Percentiles rank a stretch among this genome's conserved stretches.
These are phyloP conservation scores for Vanacampus margaritifer DNA, from an alignment of 2,113 vertebrate species.

Conservation along the genomic window DNA sequence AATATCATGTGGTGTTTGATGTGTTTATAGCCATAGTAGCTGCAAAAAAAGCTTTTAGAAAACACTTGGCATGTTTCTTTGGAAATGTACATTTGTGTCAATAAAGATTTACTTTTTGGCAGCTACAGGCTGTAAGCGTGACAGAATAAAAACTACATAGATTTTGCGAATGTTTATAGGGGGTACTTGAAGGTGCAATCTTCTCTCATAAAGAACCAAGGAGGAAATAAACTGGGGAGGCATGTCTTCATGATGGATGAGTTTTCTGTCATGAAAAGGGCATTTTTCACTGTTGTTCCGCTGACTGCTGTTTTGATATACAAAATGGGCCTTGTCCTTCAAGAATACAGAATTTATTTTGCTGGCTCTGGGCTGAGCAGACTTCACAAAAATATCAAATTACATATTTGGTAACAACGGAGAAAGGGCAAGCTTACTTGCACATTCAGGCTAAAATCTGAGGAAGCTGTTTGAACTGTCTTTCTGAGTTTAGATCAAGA, in stretches of 20 bases:
- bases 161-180: slow-evolving; percentile 25
- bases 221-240: slow-evolving; percentile 63
- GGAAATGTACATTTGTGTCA: slow-evolving; percentile 3
- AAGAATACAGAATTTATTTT: slow-evolving; percentile 49
- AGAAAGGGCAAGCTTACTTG: slow-evolving; percentile 36
- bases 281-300: slow-evolving; percentile 59
- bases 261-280: slow-evolving; percentile 62
- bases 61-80: neutral
- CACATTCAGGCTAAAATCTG: slow-evolving; percentile 42
- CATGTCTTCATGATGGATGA: slow-evolving; percentile 68
- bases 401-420: slow-evolving; percentile 20
- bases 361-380: slow-evolving; percentile 15
- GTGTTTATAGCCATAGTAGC: neutral
- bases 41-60: neutral
- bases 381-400: slow-evolving; percentile 19
- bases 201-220: slow-evolving; percentile 27
- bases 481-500: slow-evolving; percentile 59
- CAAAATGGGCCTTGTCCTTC: slow-evolving; percentile 58
- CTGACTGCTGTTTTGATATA: slow-evolving; percentile 60
- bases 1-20: neutral
- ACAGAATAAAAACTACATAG: slow-evolving; percentile 7
- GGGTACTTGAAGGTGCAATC: slow-evolving; percentile 40
- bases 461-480: slow-evolving; percentile 54
- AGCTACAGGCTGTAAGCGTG: slow-evolving; percentile 13
- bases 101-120: slow-evolving; percentile 14